Conservation (phyloP, 2,888 invertebrate species). For the Leucania comma region DNA sequence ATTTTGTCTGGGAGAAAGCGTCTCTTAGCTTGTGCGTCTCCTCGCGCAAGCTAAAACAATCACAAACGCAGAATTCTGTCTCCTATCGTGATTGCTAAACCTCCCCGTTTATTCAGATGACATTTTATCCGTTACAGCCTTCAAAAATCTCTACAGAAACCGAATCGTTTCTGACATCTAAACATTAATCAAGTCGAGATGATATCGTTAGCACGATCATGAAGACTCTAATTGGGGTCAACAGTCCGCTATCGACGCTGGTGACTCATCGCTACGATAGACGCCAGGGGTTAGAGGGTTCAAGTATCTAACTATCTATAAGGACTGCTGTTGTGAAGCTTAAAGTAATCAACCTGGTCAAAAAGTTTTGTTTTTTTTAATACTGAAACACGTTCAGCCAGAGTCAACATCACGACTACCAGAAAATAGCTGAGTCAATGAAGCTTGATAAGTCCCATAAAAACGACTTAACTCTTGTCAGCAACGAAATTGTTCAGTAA, state of each 20-base stretch:
- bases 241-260: conserved; percentile 61
- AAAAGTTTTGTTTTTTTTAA: no score
- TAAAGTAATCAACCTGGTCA: no score
- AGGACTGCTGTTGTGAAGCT: no score
- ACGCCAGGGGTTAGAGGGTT: conserved; percentile 48
- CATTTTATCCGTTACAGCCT: not conserved
- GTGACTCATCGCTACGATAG: conserved; percentile 53
- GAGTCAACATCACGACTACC: no score
- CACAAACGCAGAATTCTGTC: not conserved
- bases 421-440: no score
- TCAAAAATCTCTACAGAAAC: conserved; percentile 17
- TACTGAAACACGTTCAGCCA: no score
- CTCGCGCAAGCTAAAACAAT: conserved; percentile 15
- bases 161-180: conserved; percentile 12
- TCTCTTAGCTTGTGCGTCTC: conserved; percentile 4
- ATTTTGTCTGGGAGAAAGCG: conserved; percentile 32
- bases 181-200: conserved; percentile 54
- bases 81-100: not conserved
- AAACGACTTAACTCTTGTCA: no score
- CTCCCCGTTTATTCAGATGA: not conserved
- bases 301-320: conserved; percentile 15
- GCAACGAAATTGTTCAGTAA: no score
- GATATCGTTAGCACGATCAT: conserved; percentile 54
- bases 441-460: no score
- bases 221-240: conserved; percentile 67